Evolutionary conservation across 2,888 invertebrate species (phyloP).

Genomic region (Cryptophagus acutangulus): DNA sequence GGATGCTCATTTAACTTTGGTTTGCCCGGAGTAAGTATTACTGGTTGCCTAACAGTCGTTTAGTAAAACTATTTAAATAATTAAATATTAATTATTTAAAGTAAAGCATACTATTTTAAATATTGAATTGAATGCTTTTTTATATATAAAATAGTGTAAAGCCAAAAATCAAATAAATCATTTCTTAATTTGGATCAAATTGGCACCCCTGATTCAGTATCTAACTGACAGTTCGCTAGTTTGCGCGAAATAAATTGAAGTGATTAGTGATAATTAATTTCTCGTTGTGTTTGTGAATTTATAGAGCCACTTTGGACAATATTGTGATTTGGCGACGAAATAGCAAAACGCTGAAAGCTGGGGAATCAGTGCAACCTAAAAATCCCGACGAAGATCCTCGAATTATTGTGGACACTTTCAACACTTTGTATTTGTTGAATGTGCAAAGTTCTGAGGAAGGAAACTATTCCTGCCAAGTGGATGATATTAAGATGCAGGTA

Average conservation of each 20-base stretch:
- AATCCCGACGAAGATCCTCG: conserved; percentile 5
- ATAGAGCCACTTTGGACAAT: conserved; percentile 48
- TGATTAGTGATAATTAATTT: too few species aligned
- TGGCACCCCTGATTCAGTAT: too few species aligned
- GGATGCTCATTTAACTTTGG: conserved; percentile 52
- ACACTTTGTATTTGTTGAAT: conserved; percentile 54
- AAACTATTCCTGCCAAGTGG: conserved; percentile 63
- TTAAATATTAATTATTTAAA: too few species aligned
- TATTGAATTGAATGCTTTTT: too few species aligned
- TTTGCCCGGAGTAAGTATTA: conserved; percentile 52
- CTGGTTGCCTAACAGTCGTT: conserved; percentile 31
- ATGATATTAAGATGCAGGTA: conserved; percentile 55
- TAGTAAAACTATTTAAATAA: neutral
- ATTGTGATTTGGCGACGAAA: conserved; percentile 56
- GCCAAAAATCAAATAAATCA: too few species aligned
- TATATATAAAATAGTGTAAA: too few species aligned
- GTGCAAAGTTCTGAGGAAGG: conserved; percentile 62
- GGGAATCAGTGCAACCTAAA: conserved; percentile 26
- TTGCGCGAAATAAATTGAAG: too few species aligned
- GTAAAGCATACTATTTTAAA: too few species aligned
- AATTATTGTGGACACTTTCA: conserved; percentile 54
- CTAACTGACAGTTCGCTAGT: too few species aligned
- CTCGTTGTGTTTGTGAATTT: too few species aligned
- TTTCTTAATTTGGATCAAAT: too few species aligned
- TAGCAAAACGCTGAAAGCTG: conserved; percentile 48